Evolutionary conservation across 2,797 vertebrate genomes (phyloP), one percentile per base, ranked within the genome.

Genomic region (Chelonia mydas): DNA sequence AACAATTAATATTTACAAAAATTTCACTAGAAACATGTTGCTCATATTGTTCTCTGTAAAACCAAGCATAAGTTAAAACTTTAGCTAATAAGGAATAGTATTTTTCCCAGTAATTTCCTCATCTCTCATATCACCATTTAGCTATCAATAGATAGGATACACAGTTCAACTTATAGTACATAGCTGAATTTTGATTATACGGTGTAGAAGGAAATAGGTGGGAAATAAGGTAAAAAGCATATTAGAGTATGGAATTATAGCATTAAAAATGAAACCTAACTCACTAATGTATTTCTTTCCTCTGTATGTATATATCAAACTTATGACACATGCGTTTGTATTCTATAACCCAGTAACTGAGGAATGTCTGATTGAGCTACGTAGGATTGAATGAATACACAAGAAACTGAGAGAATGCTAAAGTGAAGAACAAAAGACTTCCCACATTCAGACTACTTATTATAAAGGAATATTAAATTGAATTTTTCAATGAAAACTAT

Each of bases 231-330:
- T 72, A 94, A 31, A 84, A 89, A 89, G 65, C 41, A 41, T 41
- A 41, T 23, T 72, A 41, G 21, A 41, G 33, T 72, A 79, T 51
- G 77, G 85, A 41, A 95, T 96, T 88, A 86, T 92, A 95, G 76
- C 76, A 92, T 94, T 95, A 76, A 55, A 91, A 95, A 37, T 90
- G 77, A 91, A 93, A 86, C 23, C 1, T 41, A 95, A 91, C 81
- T 90, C 61, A 87, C 79, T 92, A 82, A 94, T 84, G 80, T 88
- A 90, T 91, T 93, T 94, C 87, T 88, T 79, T 90, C 81, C 41
- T 84, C 21, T 54, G 81, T 90, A 92, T 83, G 92, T 95, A 94
- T 96, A 88, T 90, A 89, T 81, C 31, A 23, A 87, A 83, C 76
- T 55, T 87, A 87, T 95, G 72, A 68, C 83, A 94, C 93, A 94